phyloP scores from a whole-genome alignment of 2,113 vertebrate species.

The Genyomyrus donnyi region DNA sequence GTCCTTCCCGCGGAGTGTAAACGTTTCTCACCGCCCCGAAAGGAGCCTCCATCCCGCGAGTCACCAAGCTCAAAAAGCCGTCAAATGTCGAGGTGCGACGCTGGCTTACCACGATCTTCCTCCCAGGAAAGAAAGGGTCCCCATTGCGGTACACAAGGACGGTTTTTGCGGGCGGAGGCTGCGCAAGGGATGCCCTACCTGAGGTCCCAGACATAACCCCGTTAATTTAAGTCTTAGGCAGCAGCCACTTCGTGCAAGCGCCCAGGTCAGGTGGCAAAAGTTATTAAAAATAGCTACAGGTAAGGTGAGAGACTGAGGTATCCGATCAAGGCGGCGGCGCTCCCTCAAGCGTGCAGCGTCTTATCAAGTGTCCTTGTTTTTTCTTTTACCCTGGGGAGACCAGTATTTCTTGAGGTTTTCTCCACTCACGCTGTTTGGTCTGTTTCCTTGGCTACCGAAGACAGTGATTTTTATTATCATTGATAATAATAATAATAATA shows the following conservation, averaged over 20 bases:
- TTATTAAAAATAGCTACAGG: constrained; percentile 23
- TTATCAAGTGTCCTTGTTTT: constrained; percentile 23
- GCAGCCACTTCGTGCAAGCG: not conserved
- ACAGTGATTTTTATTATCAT: not conserved
- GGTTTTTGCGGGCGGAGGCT: constrained; percentile 50
- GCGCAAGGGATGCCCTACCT: constrained; percentile 18
- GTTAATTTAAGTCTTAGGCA: not conserved
- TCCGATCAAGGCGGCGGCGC: constrained; percentile 36
- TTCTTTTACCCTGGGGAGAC: not conserved
- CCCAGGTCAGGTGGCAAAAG: constrained; percentile 22
- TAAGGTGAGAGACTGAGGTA: constrained; percentile 36
- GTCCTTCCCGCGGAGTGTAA: constrained; percentile 55
- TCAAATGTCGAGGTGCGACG: constrained; percentile 57
- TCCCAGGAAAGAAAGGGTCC: constrained; percentile 58
- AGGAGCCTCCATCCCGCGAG: constrained; percentile 43
- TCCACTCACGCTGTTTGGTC: not conserved
- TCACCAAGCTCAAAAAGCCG: constrained; percentile 55
- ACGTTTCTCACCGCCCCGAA: constrained; percentile 62
- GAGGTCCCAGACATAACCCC: constrained; percentile 26
- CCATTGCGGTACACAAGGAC: constrained; percentile 63
- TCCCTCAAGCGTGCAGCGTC: constrained; percentile 26
- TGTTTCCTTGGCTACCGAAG: constrained; percentile 29
- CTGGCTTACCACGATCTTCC: constrained; percentile 53
- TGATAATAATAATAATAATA: too few relatives aligned
- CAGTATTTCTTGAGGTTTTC: not conserved